These are phyloP conservation scores for Etheostoma cragini DNA, from an alignment of 2,113 vertebrate species.

Conservation along the genomic window DNA sequence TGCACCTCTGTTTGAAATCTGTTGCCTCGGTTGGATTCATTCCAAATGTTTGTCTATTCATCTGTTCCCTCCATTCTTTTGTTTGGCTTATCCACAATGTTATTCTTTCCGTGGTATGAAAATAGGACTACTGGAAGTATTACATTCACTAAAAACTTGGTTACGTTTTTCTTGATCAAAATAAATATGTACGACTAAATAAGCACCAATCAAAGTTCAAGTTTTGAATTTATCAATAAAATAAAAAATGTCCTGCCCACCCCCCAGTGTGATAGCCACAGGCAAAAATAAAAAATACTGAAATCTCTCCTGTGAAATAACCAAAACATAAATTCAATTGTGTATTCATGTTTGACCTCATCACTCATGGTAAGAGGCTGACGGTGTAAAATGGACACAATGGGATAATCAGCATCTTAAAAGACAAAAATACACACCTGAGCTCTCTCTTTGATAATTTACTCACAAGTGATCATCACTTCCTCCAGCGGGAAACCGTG, in stretches of 20 bases:
- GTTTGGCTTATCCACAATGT: not conserved
- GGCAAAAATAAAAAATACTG: no score
- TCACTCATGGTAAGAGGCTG: no score
- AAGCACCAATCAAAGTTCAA: not conserved
- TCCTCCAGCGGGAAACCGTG: not conserved
- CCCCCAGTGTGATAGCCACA: no score
- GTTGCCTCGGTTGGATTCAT: not conserved
- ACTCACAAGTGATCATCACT: not conserved
- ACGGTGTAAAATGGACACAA: not conserved
- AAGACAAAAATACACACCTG: not conserved
- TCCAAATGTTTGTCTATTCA: constrained; percentile 12
- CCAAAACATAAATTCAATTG: no score
- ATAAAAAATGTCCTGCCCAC: no score
- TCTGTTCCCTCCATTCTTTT: not conserved
- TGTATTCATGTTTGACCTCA: no score
- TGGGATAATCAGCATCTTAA: not conserved
- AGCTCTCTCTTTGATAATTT: not conserved
- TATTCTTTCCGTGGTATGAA: not conserved
- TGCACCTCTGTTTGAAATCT: constrained; percentile 24
- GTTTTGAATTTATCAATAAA: not conserved
- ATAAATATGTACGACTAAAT: not conserved
- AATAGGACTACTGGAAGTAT: not conserved
- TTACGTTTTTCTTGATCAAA: not conserved
- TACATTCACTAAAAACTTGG: not conserved
- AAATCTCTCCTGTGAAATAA: no score